phyloP scores from a whole-genome alignment of 2,888 invertebrate genomes.

The Emmelina monodactyla region DNA sequence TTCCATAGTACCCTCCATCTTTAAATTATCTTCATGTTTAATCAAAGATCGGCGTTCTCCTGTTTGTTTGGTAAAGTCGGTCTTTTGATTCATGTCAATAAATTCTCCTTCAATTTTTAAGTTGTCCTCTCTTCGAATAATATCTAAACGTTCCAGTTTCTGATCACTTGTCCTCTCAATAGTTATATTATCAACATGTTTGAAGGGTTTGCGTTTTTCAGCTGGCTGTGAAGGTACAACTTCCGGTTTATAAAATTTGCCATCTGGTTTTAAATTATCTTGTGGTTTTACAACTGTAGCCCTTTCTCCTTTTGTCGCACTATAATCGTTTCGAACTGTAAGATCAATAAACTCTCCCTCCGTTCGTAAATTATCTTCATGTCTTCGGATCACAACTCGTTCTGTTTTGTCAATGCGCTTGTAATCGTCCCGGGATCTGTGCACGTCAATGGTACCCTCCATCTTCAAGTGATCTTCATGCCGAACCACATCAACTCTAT shows the following conservation, averaged over 20 bases:
- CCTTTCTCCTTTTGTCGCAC: slow-evolving; percentile 67
- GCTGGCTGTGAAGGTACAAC: slow-evolving; percentile 55
- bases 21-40: slow-evolving; percentile 71
- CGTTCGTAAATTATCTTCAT: slow-evolving; percentile 67
- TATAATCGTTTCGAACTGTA: slow-evolving; percentile 57
- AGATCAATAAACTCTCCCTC: slow-evolving; percentile 65
- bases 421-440: slow-evolving; percentile 64
- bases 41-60: slow-evolving; percentile 61
- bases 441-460: slow-evolving; percentile 68
- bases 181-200: slow-evolving; percentile 67
- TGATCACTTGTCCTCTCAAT: slow-evolving; percentile 54
- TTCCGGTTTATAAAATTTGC: slow-evolving; percentile 61
- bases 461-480: slow-evolving; percentile 74
- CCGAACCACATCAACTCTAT: slow-evolving; percentile 66
- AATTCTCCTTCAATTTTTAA: slow-evolving; percentile 69
- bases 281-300: slow-evolving; percentile 67
- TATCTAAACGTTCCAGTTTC: slow-evolving; percentile 66
- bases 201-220: slow-evolving; percentile 64
- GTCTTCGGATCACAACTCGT: slow-evolving; percentile 54
- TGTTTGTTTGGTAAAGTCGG: slow-evolving; percentile 52
- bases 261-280: slow-evolving; percentile 72
- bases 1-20: slow-evolving; percentile 69
- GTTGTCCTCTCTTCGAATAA: slow-evolving; percentile 70
- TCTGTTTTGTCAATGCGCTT: slow-evolving; percentile 62
- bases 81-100: slow-evolving; percentile 60